Evolutionary conservation across 2,888 invertebrate genomes (phyloP), one percentile per base, ranked within the genome.

Genomic region (Trachelus iudaicus): DNA sequence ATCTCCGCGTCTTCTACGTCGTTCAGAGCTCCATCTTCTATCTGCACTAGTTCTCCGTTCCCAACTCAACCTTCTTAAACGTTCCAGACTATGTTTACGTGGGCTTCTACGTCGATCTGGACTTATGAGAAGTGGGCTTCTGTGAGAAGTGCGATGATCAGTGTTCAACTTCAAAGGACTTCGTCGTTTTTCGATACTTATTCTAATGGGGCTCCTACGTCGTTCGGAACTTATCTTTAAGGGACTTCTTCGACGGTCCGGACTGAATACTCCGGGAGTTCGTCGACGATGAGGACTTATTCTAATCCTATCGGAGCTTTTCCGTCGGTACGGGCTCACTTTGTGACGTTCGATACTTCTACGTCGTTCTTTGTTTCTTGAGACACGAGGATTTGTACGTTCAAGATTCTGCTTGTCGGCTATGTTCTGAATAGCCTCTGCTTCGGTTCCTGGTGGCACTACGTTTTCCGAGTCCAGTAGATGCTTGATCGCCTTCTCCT

Each of bases 381-480:
- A 73, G 56, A 77, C 79, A 0, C 81, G 83, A 30, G 81, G 78
- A 12, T 83, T 82, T 9, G 81, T 81, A 34, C 84, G 83, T 34
- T 88, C 87, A 33, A 81, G 79, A 69, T 82, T 84, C 71, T 87
- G 88, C 76, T 89, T 89, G 73, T 91, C 89, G 0, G 84, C 87
- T 34, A 91, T 88, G 68, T 84, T 86, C 75, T 90, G 88, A 33
- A 91, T 89, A 0, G 88, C 90, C 79, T 91, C 91, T 11, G 83
- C 84, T 82, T 91, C 91, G 1, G 91, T 91, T 33, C 91, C 91
- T 1, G 91, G 91, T 4, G 91, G 91, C 13, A 91, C 90, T 3
- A 91, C 87, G 23, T 88, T 83, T 34, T 90, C 90, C 0, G 91
- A 91, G 69, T 91, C 91, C 71, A 91, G 79, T 4, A 91, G 82